Percentiles rank a stretch among this genome's conserved stretches.
Evolutionary conservation across 2,888 invertebrate genomes (phyloP).

Genomic region (Megalurothrips usitatus): DNA sequence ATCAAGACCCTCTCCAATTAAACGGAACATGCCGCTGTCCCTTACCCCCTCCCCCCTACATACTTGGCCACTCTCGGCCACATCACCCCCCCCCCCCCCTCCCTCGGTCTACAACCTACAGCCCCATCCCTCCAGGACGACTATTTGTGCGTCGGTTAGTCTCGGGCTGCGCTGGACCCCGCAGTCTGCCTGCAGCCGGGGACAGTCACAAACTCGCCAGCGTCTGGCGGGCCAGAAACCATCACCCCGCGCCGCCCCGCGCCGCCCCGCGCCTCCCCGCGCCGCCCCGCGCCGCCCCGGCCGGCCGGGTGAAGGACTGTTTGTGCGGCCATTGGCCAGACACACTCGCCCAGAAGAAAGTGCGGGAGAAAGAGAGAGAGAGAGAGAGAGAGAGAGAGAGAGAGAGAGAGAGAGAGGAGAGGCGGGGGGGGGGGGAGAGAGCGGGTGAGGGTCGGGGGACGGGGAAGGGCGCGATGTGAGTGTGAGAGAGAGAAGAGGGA

Average conservation of each 20-base stretch:
- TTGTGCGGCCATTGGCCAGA: slow-evolving; percentile 5
- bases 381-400: neutral
- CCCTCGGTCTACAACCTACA: neutral
- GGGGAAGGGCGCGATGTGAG: too few species aligned
- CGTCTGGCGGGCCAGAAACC: too few species aligned
- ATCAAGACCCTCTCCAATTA: slow-evolving; percentile 17
- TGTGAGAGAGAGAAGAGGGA: too few species aligned
- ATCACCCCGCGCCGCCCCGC: neutral
- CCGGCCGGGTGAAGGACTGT: neutral
- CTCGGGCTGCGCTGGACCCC: neutral
- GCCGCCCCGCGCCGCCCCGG: neutral
- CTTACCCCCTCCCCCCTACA: neutral
- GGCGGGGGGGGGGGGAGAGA: too few species aligned
- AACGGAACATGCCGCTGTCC: slow-evolving; percentile 18
- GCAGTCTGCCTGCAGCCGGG: neutral
- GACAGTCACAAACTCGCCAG: too few species aligned
- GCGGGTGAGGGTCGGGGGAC: too few species aligned
- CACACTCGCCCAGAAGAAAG: neutral
- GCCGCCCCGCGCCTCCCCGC: neutral
- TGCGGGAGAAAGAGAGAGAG: neutral
- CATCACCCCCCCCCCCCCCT: neutral
- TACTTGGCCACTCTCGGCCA: neutral
- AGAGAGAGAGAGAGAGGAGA: neutral
- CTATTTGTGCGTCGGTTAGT: neutral
- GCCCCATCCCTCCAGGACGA: neutral